Conservation (phyloP, 2,113 vertebrate genomes). For the Urocitellus parryii region DNA sequence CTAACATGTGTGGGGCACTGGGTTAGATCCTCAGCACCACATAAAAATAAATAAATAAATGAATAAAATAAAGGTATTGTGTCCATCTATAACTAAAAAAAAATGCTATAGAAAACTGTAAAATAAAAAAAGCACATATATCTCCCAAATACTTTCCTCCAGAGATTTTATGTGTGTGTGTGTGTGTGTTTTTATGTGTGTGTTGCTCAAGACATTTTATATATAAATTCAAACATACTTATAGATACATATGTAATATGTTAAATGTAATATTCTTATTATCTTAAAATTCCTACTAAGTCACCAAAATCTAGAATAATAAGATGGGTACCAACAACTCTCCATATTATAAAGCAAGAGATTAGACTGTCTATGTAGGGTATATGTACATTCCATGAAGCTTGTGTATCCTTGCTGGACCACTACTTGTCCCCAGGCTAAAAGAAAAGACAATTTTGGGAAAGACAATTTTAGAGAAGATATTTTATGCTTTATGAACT, state of each 20-base stretch:
- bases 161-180: not conserved
- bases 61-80: no score
- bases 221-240: not conserved
- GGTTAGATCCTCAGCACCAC: no score
- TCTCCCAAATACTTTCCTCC: not conserved
- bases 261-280: slow-evolving; percentile 1
- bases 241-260: not conserved
- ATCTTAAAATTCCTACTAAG: not conserved
- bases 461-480: not conserved
- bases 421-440: not conserved
- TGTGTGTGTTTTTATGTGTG: not conserved
- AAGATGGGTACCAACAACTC: not conserved
- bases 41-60: no score
- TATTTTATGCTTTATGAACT: not conserved
- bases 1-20: no score
- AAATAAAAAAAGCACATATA: not conserved
- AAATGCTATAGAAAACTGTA: not conserved
- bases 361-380: not conserved
- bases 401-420: not conserved
- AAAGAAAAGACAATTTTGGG: not conserved
- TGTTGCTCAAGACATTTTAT: not conserved
- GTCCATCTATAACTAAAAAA: no score
- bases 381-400: not conserved
- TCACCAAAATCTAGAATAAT: not conserved
- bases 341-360: not conserved